Evolutionary conservation across 1,140 invertebrate genomes (phyloP), one percentile per base, ranked within the genome.

Genomic region (Trichomalopsis sarcophagae): DNA sequence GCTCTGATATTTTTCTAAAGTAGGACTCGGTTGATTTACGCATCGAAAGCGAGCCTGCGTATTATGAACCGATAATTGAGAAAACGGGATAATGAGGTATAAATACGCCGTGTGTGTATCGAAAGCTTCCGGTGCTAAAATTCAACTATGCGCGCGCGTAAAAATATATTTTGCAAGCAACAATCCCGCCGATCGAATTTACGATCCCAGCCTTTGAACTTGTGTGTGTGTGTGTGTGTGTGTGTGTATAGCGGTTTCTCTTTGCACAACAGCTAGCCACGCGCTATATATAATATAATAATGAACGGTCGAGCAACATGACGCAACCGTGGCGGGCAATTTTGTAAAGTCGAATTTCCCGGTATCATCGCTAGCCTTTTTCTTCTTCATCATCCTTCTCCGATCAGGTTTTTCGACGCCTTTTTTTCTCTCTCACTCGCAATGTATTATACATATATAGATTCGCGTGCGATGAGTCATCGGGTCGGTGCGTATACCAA

Each of bases 121-220:
- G 30, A 13, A 77, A 13, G 2, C n/a, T 71, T 30, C 1, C 50
- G 55, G 40, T 82, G 13, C 23, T 40, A 75, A 80, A 80, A 84
- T 79, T 80, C 55, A 75, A 73, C 75, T 66, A 84, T 50, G 68
- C 69, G 23, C 27, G 44, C n/a, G 17, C 55, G 40, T 84, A 75
- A 84, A 80, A 33, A 74, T 80, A 84, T 66, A 84, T 66, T 79
- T 36, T 33, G 82, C 13, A 40, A 55, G 66, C n/a, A 84, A 75
- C 66, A 44, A 84, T 80, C 74, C 27, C 80, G 7, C 27, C 7
- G 75, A 80, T 80, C 13, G 21, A 84, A 75, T 84, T 79, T 79
- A 50, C 44, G 76, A 79, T 44, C 77, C 13, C 27, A n/a, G 36
- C 36, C 74, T 76, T 76, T 76, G 36, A 76, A 76, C 44, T 21